phyloP scores from a whole-genome alignment of 2,113 vertebrate genomes.

The Tor tambroides region DNA sequence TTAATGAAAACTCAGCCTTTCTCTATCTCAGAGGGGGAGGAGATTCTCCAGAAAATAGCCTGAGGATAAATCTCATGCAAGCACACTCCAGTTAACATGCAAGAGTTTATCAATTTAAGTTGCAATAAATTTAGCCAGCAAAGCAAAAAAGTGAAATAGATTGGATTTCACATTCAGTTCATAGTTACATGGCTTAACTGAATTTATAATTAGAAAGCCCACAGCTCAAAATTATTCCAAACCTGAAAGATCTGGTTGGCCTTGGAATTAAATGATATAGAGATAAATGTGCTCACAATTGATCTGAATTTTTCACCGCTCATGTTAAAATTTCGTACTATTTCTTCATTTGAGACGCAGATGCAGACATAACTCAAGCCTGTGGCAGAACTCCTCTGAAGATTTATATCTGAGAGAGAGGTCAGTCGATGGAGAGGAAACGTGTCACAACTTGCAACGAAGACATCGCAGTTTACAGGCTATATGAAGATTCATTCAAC shows the following conservation, averaged over 20 bases:
- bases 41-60: conserved; percentile 33
- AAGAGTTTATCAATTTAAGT: conserved; percentile 35
- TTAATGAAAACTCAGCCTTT: conserved; percentile 34
- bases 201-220: conserved; percentile 21
- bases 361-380: background rate
- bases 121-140: conserved; percentile 42
- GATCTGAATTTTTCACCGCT: conserved; percentile 12
- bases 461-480: conserved; percentile 28
- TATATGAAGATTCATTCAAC: conserved; percentile 5
- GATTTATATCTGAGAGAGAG: conserved; percentile 54
- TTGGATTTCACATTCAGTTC: conserved; percentile 33
- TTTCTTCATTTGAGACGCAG: background rate
- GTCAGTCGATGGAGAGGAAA: conserved; percentile 33
- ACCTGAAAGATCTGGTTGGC: background rate
- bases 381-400: conserved; percentile 12
- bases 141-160: conserved; percentile 34
- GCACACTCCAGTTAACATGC: conserved; percentile 17
- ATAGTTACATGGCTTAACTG: background rate
- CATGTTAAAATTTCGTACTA: background rate
- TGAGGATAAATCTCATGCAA: conserved; percentile 11
- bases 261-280: conserved; percentile 4
- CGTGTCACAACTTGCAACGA: conserved; percentile 38
- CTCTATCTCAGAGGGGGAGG: conserved; percentile 1
- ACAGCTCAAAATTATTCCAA: background rate
- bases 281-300: conserved; percentile 29